Evolutionary conservation across 2,113 vertebrate species (phyloP).

Genomic region (Penelope pileata): DNA sequence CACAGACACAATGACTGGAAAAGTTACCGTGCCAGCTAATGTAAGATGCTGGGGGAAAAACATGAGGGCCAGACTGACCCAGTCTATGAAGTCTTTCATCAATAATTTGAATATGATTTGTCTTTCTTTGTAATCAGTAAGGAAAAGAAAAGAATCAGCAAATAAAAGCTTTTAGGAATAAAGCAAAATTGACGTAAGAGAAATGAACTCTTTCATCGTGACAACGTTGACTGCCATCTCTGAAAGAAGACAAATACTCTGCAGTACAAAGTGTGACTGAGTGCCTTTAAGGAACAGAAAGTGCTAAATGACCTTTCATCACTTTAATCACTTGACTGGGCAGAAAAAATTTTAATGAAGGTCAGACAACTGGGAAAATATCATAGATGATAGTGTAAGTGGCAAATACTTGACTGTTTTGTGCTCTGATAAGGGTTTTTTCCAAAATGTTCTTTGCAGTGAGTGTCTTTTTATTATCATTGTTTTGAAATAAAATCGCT

Average conservation of each 20-base stretch:
- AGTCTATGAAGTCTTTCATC: neutral
- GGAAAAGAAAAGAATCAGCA: neutral
- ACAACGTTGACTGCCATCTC: neutral
- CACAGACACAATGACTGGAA: neutral
- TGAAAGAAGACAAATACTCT: neutral
- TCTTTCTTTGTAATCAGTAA: neutral
- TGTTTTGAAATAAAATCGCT: neutral
- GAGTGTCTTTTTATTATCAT: neutral
- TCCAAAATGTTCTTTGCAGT: neutral
- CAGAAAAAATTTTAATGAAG: slow-evolving; percentile 59
- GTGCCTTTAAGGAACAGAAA: slow-evolving; percentile 21
- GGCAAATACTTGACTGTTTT: neutral
- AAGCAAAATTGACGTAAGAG: neutral
- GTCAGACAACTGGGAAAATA: slow-evolving; percentile 26
- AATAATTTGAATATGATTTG: neutral
- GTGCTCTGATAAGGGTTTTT: neutral
- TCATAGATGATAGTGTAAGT: neutral
- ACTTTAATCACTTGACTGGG: slow-evolving; percentile 46
- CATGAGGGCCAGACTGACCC: neutral
- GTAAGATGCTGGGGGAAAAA: neutral
- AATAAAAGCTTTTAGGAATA: neutral
- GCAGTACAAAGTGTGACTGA: slow-evolving; percentile 2
- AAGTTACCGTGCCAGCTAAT: neutral
- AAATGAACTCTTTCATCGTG: neutral
- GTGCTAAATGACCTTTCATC: slow-evolving; percentile 60